phyloP scores from a whole-genome alignment of 2,888 invertebrate genomes.

The Metellina segmentata region DNA sequence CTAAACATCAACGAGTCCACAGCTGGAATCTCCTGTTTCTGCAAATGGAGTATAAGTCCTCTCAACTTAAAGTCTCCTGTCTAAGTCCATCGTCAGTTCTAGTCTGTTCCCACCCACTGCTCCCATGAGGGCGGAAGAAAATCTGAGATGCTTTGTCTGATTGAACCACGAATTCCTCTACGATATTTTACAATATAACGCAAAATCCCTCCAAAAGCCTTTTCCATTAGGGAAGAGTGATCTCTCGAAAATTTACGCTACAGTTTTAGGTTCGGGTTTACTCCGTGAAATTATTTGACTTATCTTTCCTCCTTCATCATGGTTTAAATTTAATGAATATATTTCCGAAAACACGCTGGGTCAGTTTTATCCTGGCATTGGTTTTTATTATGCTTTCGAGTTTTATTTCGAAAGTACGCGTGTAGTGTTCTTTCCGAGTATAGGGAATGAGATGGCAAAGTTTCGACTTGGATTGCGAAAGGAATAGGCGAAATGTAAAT shows the following conservation, averaged over 20 bases:
- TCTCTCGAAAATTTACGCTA: slow-evolving; percentile 12
- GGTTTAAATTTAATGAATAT: slow-evolving; percentile 56
- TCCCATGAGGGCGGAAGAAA: not conserved
- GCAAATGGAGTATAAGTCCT: not conserved
- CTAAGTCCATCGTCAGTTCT: not conserved
- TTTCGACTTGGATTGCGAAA: too few relatives aligned
- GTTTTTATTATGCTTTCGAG: too few relatives aligned
- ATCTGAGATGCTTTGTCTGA: slow-evolving; percentile 29
- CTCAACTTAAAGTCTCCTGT: slow-evolving; percentile 3
- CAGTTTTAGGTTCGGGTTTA: not conserved
- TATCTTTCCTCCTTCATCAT: slow-evolving; percentile 7
- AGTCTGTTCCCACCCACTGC: not conserved
- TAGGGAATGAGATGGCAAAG: too few relatives aligned
- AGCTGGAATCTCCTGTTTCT: not conserved
- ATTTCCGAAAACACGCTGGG: slow-evolving; percentile 10
- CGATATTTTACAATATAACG: slow-evolving; percentile 57
- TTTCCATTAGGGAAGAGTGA: slow-evolving; percentile 40
- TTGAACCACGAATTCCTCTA: slow-evolving; percentile 23
- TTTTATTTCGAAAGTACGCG: too few relatives aligned
- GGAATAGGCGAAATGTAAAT: too few relatives aligned
- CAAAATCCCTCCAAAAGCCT: slow-evolving; percentile 25
- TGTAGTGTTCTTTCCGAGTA: too few relatives aligned
- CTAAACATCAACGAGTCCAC: not conserved
- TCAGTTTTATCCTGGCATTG: too few relatives aligned
- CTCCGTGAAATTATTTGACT: not conserved